Evolutionary conservation across 1,140 invertebrate species (phyloP).

Genomic region (Physella acuta): DNA sequence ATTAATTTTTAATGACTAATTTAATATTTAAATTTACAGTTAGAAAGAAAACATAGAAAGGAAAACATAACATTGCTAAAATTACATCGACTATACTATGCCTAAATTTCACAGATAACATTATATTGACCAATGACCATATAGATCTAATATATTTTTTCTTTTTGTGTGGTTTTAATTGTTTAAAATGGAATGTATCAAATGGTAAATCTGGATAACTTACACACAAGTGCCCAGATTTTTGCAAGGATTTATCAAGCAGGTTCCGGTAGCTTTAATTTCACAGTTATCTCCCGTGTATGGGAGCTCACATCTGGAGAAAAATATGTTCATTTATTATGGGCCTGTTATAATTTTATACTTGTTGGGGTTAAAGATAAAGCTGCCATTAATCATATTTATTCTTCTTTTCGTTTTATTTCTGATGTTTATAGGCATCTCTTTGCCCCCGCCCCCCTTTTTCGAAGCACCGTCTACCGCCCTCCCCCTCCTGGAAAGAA

Average conservation of each 20-base stretch:
- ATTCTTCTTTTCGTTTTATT: too few relatives aligned
- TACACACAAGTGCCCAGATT: constrained; percentile 16
- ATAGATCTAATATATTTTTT: not conserved
- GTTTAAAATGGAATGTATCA: not conserved
- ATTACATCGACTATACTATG: not conserved
- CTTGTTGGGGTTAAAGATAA: too few relatives aligned
- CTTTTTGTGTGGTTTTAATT: not conserved
- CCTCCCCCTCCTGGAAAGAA: not conserved
- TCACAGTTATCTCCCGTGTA: constrained; percentile 20
- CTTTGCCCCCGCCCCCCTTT: too few relatives aligned
- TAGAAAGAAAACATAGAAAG: not conserved
- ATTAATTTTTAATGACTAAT: too few relatives aligned
- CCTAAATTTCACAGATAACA: not conserved
- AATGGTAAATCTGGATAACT: not conserved
- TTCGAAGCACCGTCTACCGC: too few relatives aligned
- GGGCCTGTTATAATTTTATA: too few relatives aligned
- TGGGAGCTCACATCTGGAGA: not conserved
- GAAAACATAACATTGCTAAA: not conserved
- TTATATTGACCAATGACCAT: not conserved
- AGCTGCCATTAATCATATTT: too few relatives aligned
- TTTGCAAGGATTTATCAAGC: constrained; percentile 1
- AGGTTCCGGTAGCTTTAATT: not conserved
- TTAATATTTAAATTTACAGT: not conserved
- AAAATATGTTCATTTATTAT: too few relatives aligned
- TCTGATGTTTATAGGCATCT: too few relatives aligned